Conservation (phyloP, 2,797 vertebrate species). For the Aeoliscus strigatus region DNA sequence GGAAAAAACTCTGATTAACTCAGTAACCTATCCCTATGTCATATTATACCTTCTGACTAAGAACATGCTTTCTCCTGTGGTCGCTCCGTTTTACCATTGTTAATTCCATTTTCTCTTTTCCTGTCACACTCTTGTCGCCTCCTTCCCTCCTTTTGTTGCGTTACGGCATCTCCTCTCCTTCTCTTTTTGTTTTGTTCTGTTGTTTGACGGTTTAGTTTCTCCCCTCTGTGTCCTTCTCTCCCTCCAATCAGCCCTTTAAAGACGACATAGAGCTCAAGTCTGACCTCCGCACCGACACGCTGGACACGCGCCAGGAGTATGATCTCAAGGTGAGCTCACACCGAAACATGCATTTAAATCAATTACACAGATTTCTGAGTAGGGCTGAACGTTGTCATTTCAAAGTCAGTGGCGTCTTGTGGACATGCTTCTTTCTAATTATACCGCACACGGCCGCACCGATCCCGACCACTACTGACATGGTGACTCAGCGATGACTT, state of each 20-base stretch:
- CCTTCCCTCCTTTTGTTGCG: constrained; percentile 53
- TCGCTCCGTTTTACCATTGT: constrained; percentile 55
- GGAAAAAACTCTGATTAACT: constrained; percentile 44
- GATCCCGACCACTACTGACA: constrained; percentile 31
- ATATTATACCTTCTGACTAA: constrained; percentile 30
- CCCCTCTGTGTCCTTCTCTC: constrained; percentile 78
- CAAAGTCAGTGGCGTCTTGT: constrained; percentile 17
- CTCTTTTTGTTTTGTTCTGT: constrained; percentile 47
- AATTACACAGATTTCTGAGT: neutral
- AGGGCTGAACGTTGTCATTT: neutral
- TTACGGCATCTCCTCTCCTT: constrained; percentile 45
- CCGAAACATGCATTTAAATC: constrained; percentile 11
- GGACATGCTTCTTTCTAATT: constrained; percentile 27
- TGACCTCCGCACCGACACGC: constrained; percentile 90
- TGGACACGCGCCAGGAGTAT: constrained; percentile 89
- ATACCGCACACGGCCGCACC: constrained; percentile 22
- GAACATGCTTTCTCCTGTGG: constrained; percentile 42
- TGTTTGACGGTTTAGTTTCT: constrained; percentile 80
- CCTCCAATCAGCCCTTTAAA: constrained; percentile 88
- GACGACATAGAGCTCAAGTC: constrained; percentile 95
- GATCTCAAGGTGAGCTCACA: constrained; percentile 86
- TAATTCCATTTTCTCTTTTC: constrained; percentile 55
- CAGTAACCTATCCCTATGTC: constrained; percentile 39
- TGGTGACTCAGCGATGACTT: constrained; percentile 25
- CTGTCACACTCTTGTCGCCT: constrained; percentile 52